phyloP scores from a whole-genome alignment of 2,113 vertebrate species.

The Corvus cornix region DNA sequence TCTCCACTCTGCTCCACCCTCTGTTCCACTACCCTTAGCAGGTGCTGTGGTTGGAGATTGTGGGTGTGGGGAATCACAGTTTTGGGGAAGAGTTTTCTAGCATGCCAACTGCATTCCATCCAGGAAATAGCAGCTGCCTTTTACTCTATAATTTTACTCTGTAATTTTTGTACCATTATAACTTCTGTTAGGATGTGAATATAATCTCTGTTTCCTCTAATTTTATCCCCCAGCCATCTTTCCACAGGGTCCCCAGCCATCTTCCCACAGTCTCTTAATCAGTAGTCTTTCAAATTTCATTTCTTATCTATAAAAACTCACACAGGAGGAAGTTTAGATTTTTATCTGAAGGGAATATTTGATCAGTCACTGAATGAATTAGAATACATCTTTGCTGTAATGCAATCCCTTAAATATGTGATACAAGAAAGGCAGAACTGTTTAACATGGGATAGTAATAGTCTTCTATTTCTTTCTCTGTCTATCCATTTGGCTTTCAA shows the following conservation, averaged over 20 bases:
- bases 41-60: not conserved
- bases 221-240: not conserved
- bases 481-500: conserved; percentile 56
- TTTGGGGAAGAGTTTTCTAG: not conserved
- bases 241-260: not conserved
- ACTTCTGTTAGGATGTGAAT: not conserved
- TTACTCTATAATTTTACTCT: not conserved
- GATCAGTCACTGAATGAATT: not conserved
- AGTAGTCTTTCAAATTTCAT: not conserved
- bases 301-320: not conserved
- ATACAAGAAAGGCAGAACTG: not conserved
- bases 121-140: not conserved
- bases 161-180: not conserved
- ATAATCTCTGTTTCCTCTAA: not conserved
- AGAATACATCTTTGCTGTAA: not conserved
- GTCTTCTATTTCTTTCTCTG: conserved; percentile 40
- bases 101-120: not conserved
- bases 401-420: not conserved
- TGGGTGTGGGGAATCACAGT: not conserved
- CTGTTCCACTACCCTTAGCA: not conserved
- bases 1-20: too few relatives aligned
- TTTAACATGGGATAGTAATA: not conserved
- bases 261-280: not conserved
- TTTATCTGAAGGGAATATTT: not conserved
- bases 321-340: not conserved